These are phyloP conservation scores for Temnothorax nylanderi DNA, from an alignment of 1,140 invertebrate genomes.

Conservation along the genomic window DNA sequence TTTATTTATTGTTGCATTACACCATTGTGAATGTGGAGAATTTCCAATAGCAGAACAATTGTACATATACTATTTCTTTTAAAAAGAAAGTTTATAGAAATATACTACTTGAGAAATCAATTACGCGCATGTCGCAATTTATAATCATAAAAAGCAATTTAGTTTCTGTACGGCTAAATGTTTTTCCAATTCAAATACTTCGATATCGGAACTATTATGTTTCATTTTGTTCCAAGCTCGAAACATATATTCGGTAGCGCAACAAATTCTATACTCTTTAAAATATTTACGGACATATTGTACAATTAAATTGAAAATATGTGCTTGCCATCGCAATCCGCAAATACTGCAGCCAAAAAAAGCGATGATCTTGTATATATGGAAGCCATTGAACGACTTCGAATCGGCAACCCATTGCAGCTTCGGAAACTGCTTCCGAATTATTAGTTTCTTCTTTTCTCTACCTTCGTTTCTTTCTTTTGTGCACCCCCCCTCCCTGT, in stretches of 20 bases:
- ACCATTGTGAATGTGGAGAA: neutral
- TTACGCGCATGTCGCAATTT: neutral
- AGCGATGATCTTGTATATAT: conserved; percentile 40
- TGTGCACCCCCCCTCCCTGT: neutral
- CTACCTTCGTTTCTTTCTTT: neutral
- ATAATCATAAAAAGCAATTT: conserved; percentile 9
- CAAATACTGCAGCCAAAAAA: conserved; percentile 1
- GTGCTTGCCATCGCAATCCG: neutral
- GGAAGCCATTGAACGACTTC: conserved; percentile 18
- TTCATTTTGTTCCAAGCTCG: neutral
- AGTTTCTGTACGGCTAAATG: neutral
- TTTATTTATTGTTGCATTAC: neutral
- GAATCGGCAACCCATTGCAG: conserved; percentile 30
- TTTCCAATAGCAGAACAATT: neutral
- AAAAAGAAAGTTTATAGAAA: conserved; percentile 8
- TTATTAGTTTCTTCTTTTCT: conserved; percentile 52
- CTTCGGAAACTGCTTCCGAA: conserved; percentile 16
- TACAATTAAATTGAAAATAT: conserved; percentile 6
- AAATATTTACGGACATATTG: conserved; percentile 19
- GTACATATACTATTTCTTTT: neutral
- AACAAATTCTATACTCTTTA: neutral
- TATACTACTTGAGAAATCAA: neutral
- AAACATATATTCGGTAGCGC: neutral
- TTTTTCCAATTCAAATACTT: conserved; percentile 18
- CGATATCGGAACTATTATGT: neutral